These are phyloP conservation scores for Rhea pennata DNA, from an alignment of 2,113 vertebrate genomes.

Conservation along the genomic window DNA sequence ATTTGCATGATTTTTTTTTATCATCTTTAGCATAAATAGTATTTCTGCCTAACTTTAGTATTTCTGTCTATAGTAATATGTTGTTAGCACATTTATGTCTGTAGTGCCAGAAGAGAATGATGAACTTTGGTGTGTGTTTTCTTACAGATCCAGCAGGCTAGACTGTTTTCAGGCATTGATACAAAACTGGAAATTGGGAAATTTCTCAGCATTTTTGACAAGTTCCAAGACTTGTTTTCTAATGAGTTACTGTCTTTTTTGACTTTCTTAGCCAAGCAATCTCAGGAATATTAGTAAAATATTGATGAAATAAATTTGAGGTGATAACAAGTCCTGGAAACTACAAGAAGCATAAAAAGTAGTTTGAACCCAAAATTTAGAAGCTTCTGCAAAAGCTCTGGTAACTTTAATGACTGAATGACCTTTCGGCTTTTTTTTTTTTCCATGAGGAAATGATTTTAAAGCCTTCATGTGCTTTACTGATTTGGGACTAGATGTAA, in stretches of 20 bases:
- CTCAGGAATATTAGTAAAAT: conserved; percentile 6
- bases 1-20: conserved; percentile 51
- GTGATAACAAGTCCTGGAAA: neutral
- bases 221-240: neutral
- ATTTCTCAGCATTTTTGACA: neutral
- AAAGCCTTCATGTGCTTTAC: neutral
- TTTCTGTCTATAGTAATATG: neutral
- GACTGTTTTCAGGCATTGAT: neutral
- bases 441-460: neutral
- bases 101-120: neutral
- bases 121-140: conserved; percentile 10
- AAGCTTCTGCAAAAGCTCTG: neutral
- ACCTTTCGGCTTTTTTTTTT: neutral
- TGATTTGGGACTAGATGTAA: neutral
- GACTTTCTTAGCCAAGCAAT: neutral
- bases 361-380: neutral
- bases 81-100: neutral
- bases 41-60: conserved; percentile 20
- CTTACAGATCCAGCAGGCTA: neutral
- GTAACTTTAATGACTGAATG: neutral
- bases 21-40: neutral
- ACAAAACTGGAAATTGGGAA: neutral
- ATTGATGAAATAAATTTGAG: neutral
- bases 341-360: neutral
- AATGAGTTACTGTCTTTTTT: neutral